phyloP scores from a whole-genome alignment of 2,888 invertebrate species.

The Colletes collaris region DNA sequence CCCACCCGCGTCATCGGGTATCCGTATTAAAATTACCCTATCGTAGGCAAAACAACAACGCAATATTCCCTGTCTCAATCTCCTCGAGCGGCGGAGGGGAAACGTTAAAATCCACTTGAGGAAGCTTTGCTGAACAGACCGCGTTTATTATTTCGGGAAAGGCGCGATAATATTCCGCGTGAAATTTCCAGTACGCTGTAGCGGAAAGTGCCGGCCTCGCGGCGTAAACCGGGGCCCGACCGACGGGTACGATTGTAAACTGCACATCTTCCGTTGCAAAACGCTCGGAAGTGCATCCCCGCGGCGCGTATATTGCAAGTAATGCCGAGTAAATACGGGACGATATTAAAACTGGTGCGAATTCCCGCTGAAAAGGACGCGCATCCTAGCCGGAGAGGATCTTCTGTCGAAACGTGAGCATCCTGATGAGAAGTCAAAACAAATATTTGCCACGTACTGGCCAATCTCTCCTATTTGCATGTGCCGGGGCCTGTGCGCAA shows the following conservation, averaged over 20 bases:
- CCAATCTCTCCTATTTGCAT: conserved; percentile 69
- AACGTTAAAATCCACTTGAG: conserved; percentile 19
- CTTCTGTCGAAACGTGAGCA: conserved; percentile 22
- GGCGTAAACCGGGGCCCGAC: conserved; percentile 3
- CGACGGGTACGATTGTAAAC: conserved; percentile 33
- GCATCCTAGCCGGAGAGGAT: conserved; percentile 31
- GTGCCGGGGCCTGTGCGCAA: conserved; percentile 32
- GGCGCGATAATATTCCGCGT: conserved; percentile 35
- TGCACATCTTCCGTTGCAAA: conserved; percentile 28
- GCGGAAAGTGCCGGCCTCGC: not conserved
- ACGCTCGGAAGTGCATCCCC: conserved; percentile 27
- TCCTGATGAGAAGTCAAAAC: conserved; percentile 65
- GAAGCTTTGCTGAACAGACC: not conserved
- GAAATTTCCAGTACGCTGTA: conserved; percentile 15
- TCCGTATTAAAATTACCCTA: conserved; percentile 13
- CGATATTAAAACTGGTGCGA: conserved; percentile 65
- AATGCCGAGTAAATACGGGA: conserved; percentile 60
- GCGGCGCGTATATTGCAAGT: conserved; percentile 45
- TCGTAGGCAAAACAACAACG: conserved; percentile 14
- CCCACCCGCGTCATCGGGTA: not conserved
- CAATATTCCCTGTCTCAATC: not conserved
- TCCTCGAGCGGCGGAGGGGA: not conserved
- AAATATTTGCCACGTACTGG: conserved; percentile 71
- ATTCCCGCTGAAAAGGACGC: conserved; percentile 38
- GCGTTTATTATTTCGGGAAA: conserved; percentile 44